Conservation (phyloP, 2,797 vertebrate species). For the Propithecus deckenii region DNA sequence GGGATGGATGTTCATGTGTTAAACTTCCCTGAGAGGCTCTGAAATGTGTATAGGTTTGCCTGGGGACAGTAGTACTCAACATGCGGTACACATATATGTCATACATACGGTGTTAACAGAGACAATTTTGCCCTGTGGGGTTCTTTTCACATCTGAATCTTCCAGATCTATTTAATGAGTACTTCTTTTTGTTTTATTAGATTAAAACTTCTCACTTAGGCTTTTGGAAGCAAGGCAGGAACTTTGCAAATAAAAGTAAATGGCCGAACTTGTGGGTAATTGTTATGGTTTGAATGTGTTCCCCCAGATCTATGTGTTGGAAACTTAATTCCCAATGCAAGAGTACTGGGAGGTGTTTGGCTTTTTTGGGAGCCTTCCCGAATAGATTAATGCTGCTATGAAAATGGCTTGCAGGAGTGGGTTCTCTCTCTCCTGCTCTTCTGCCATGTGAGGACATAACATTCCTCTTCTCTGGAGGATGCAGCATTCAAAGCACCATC, state of each 20-base stretch:
- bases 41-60: background rate
- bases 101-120: background rate
- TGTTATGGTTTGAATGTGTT: background rate
- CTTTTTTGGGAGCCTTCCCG: background rate
- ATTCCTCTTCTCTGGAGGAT: background rate
- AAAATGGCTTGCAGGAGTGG: background rate
- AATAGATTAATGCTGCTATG: background rate
- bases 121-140: background rate
- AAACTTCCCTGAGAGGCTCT: background rate
- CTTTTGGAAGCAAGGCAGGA: conserved; percentile 26
- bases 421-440: background rate
- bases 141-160: background rate
- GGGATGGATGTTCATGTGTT: background rate
- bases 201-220: conserved; percentile 14
- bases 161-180: conserved; percentile 21
- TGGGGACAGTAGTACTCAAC: conserved; percentile 4
- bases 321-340: background rate
- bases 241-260: conserved; percentile 26
- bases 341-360: background rate
- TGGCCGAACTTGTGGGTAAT: background rate
- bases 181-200: conserved; percentile 30
- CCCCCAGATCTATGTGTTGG: background rate
- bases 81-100: background rate
- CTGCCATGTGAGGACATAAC: background rate
- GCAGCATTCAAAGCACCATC: too few relatives aligned